Base-by-base conservation (phyloP, 2,797 vertebrate genomes). In the Arctocebus calabarensis region DNA sequence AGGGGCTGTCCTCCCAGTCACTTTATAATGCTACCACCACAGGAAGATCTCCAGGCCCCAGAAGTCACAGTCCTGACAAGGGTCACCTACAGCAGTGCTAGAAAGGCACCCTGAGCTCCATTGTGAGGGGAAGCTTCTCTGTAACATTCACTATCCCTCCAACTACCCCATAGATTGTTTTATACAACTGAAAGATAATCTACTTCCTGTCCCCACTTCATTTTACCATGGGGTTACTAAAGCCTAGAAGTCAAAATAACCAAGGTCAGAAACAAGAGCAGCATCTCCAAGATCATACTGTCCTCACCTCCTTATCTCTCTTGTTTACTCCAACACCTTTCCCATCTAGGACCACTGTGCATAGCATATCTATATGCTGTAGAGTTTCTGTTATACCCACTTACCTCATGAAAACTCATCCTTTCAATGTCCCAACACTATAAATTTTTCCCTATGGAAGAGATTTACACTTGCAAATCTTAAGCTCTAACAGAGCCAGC, bases 151-250 rank as follows among this genome's bases (percentile, higher is more conserved):
- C 45, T 40, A 10, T 48, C 71, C 71, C 16, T 70, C 88, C 16
- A 29, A 34, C 9, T 32, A 37, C 64, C 29, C 17, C 74, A 85
- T 48, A 61, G 22, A 88, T 13, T 9, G 62, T 32, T 48, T 90
- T 57, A n/a, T 84, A 68, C 0, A 27, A 20, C 29, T 66, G 14
- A 87, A 79, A 77, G 29, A 78, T 17, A n/a, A 73, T 59, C 40
- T 89, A 71, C 4, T n/a, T 61, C 12, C 4, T 11, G 23, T 78
- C 19, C 17, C 25, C 32, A 25, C 52, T 90, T 37, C 40, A 48
- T 94, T 88, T 77, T n/a, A 84, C n/a, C n/a, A n/a, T 10, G 61
- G 81, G 19, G 52, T 71, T 92, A 34, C 23, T 29, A 64, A 94
- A 19, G 48, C 40, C n/a, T 61, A 70, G 34, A 91, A 83, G 19